Evolutionary conservation across 2,113 vertebrate species (phyloP).

Genomic region (Felis chaus): DNA sequence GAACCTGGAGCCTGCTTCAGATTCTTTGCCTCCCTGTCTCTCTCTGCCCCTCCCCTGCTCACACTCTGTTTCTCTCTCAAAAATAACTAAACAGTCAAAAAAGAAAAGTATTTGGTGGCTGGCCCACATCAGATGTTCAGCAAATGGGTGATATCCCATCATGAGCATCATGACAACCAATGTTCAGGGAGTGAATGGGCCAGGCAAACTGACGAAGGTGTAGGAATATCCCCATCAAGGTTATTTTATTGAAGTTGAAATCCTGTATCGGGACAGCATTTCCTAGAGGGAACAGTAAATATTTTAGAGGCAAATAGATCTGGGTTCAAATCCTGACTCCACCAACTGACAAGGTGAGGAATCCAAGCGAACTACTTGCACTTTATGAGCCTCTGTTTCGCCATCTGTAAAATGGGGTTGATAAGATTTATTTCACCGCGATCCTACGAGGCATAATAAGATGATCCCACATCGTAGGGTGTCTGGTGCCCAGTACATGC

Average conservation of each 20-base stretch:
- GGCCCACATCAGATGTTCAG: not conserved
- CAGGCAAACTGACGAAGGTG: not conserved
- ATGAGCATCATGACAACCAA: too few species aligned
- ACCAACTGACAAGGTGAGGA: not conserved
- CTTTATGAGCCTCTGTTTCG: not conserved
- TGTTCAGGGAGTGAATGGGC: not conserved
- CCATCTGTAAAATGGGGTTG: not conserved
- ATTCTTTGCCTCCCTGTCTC: too few species aligned
- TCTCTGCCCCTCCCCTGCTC: too few species aligned
- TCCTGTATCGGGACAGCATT: not conserved
- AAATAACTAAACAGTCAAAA: too few species aligned
- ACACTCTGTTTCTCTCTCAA: too few species aligned
- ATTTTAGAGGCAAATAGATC: not conserved
- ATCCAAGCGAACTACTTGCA: not conserved
- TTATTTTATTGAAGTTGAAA: not conserved
- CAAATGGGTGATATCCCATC: not conserved
- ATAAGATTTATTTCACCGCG: not conserved
- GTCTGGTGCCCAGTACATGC: not conserved
- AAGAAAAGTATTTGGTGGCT: not conserved
- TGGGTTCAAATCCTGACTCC: not conserved
- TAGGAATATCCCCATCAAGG: not conserved
- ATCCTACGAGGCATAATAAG: not conserved
- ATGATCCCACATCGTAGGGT: not conserved
- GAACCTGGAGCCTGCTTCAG: too few species aligned
- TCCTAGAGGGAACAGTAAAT: not conserved